These are phyloP conservation scores for Conopomorpha cramerella DNA, from an alignment of 1,140 invertebrate genomes.

Conservation along the genomic window DNA sequence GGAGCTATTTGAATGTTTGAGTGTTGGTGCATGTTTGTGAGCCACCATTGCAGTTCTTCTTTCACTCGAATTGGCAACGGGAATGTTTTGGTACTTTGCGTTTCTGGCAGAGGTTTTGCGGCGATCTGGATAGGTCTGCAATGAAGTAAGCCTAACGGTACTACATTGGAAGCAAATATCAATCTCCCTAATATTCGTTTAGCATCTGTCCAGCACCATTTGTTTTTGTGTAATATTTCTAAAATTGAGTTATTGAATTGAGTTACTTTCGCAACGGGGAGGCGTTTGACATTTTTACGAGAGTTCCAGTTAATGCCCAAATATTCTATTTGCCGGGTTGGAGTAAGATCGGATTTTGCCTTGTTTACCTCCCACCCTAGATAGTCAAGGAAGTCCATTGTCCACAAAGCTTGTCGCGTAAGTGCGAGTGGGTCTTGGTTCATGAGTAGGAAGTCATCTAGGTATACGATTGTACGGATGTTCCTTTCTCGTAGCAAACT, in stretches of 20 bases:
- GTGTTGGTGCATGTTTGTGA: background rate
- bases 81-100: background rate
- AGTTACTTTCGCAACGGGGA: slow-evolving; percentile 1
- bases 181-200: background rate
- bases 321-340: slow-evolving; percentile 3
- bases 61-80: background rate
- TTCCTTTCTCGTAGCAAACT: slow-evolving; percentile 8
- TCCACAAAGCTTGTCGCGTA: slow-evolving; percentile 1
- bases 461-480: slow-evolving; percentile 13
- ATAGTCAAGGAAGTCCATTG: background rate
- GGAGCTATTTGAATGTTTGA: background rate
- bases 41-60: slow-evolving; percentile 1
- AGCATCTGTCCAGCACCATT: background rate
- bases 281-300: background rate
- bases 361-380: slow-evolving; percentile 4
- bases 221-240: background rate
- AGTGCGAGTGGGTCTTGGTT: slow-evolving; percentile 11
- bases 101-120: background rate
- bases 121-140: background rate
- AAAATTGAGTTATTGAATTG: background rate
- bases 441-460: slow-evolving; percentile 22
- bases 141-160: slow-evolving; percentile 1
- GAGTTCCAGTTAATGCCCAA: slow-evolving; percentile 4
- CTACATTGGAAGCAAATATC: background rate
- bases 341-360: slow-evolving; percentile 1